phyloP scores from a whole-genome alignment of 1,140 invertebrate genomes.

The Cydia splendana region DNA sequence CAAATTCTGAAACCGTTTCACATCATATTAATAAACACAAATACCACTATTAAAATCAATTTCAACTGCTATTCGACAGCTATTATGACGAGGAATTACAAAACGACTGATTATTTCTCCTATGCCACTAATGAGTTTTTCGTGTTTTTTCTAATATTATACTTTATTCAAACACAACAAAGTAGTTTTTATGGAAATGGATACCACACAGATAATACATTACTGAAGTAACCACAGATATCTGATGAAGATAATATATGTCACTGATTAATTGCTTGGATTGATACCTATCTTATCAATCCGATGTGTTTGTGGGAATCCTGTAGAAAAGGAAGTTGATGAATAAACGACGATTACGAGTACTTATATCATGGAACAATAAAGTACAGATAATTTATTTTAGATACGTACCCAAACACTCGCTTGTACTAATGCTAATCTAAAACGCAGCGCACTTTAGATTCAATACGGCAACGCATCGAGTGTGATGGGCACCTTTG shows the following conservation, averaged over 20 bases:
- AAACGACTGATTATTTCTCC: neutral
- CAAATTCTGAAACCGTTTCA: too few relatives aligned
- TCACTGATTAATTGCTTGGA: slow-evolving; percentile 21
- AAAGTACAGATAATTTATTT: neutral
- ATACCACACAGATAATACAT: neutral
- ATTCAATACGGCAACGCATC: too few relatives aligned
- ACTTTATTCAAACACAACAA: neutral
- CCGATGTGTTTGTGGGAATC: slow-evolving; percentile 16
- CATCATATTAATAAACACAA: neutral
- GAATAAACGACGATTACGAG: neutral
- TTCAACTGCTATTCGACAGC: neutral
- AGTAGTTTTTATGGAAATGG: neutral
- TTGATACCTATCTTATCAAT: neutral
- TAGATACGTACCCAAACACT: too few relatives aligned
- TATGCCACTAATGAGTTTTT: neutral
- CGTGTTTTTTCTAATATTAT: neutral
- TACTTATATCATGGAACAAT: neutral
- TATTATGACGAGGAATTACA: neutral
- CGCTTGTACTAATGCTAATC: too few relatives aligned
- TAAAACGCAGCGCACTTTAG: too few relatives aligned
- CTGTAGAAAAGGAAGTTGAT: neutral
- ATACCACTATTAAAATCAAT: neutral
- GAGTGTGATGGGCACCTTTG: too few relatives aligned
- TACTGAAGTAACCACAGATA: neutral
- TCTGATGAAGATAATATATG: neutral